Base-by-base conservation (phyloP, 2,888 invertebrate species). In the Tachina grossa region DNA sequence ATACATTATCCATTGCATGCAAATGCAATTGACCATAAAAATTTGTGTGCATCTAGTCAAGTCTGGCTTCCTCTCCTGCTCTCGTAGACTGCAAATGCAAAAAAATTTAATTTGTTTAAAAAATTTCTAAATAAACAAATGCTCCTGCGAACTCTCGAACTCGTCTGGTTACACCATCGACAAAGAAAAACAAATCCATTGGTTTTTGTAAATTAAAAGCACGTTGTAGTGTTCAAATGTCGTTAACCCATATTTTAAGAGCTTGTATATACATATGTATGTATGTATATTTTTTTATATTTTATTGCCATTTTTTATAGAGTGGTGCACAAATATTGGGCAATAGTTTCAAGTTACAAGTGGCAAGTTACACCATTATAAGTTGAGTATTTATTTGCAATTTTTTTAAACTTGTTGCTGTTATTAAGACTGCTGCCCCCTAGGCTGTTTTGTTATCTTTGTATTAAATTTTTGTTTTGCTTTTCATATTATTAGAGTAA, bases 321-420 rank as follows among this genome's bases (percentile, higher is more conserved):
- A 82, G 75, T 74, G 82, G 39, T 78, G 74, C 63, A 65, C 76
- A 83, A 82, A 85, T 82, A 85, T 85, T 85, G 85, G 85, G 85
- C 85, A 85, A 85, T 83, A 85, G 85, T 79, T 82, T 82, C 63
- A 74, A 82, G 71, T 82, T 75, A 75, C 82, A 85, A 78, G 61
- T 80, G 80, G 80, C 72, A 80, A 77, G 77, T 82, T 77, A 72
- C 69, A 74, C 79, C 75, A 80, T 65, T 68, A 80, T 53, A 19
- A 47, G 59, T 81, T 51, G 53, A 63, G n/a, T 71, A 53, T 79
- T 65, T 55, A 45, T 71, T 22, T 63, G 61, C 14, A 68, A 47
- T 65, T 55, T 71, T 71, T 59, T 39, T 47, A 11, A 57, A 11
- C 45, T 57, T 66, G 55, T 59, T 65, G 66, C 8, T 49, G 68